Evolutionary conservation across 2,113 vertebrate genomes (phyloP).

Genomic region (Psilopogon haemacephalus): DNA sequence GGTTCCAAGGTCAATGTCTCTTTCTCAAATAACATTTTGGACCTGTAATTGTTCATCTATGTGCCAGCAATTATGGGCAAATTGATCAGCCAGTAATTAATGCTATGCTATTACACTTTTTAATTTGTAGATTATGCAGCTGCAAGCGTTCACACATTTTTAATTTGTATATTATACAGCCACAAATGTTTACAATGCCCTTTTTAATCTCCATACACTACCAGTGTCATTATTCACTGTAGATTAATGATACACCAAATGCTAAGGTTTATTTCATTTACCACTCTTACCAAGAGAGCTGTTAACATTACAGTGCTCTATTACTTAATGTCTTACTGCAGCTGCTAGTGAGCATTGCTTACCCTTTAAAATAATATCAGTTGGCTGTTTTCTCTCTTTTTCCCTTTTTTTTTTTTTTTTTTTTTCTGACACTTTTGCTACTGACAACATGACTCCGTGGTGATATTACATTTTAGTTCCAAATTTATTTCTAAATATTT

Average conservation of each 20-base stretch:
- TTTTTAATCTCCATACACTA: slow-evolving; percentile 87
- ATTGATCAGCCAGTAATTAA: slow-evolving; percentile 87
- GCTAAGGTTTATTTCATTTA: slow-evolving; percentile 82
- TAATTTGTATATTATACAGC: slow-evolving; percentile 89
- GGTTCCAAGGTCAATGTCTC: slow-evolving; percentile 85
- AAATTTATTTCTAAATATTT: slow-evolving; percentile 65
- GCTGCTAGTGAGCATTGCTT: slow-evolving; percentile 79
- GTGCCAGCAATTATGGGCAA: slow-evolving; percentile 80
- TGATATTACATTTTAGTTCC: slow-evolving; percentile 64
- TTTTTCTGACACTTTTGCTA: not conserved
- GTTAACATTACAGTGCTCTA: slow-evolving; percentile 83
- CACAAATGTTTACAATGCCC: slow-evolving; percentile 89
- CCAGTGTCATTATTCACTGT: slow-evolving; percentile 81
- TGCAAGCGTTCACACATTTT: slow-evolving; percentile 82
- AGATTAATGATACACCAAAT: slow-evolving; percentile 81
- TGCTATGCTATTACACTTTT: slow-evolving; percentile 84
- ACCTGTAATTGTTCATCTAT: slow-evolving; percentile 85
- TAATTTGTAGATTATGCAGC: slow-evolving; percentile 89
- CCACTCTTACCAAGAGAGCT: slow-evolving; percentile 83
- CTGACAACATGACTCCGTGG: slow-evolving; percentile 55
- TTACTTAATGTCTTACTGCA: slow-evolving; percentile 82
- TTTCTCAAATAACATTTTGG: slow-evolving; percentile 83
- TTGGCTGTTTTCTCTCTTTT: slow-evolving; percentile 36
- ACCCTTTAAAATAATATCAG: slow-evolving; percentile 79
- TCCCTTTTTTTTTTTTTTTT: not conserved